Conservation (phyloP, 2,888 invertebrate species). For the Pharmacophagus antenor region DNA sequence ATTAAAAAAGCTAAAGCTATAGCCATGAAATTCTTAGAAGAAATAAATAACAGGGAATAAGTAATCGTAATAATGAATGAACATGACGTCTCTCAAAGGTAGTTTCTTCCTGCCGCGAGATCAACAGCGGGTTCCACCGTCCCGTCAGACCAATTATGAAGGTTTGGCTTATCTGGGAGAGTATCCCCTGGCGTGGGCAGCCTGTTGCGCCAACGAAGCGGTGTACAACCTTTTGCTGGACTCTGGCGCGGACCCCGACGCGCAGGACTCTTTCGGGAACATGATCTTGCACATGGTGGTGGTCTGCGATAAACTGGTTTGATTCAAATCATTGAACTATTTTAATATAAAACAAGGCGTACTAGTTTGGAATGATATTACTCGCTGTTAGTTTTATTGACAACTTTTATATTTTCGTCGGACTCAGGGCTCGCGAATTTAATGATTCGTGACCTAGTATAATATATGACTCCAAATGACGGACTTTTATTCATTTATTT, state of each 20-base stretch:
- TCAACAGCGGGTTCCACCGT: conserved; percentile 90
- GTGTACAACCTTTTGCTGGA: conserved; percentile 97
- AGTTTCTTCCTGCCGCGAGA: conserved; percentile 98
- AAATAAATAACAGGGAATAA: too few species aligned
- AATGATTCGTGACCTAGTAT: too few species aligned
- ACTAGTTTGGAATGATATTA: too few species aligned
- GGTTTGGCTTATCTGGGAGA: conserved; percentile 98
- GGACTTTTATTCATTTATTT: too few species aligned
- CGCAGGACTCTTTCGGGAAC: conserved; percentile 98
- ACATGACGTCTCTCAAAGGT: conserved; percentile 62
- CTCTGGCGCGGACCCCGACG: conserved; percentile 95
- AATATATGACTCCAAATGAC: too few species aligned
- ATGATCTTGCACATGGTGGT: conserved; percentile 99
- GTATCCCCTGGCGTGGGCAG: conserved; percentile 98
- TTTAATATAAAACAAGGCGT: too few species aligned
- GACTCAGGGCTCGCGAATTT: too few species aligned
- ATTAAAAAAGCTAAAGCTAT: too few species aligned
- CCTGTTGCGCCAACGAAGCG: conserved; percentile 97
- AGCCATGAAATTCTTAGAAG: too few species aligned
- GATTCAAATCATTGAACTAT: conserved; percentile 5
- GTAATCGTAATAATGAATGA: too few species aligned
- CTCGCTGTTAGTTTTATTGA: too few species aligned
- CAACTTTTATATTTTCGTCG: too few species aligned
- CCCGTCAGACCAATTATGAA: conserved; percentile 94
- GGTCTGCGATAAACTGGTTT: conserved; percentile 96